Evolutionary conservation across 2,113 vertebrate genomes (phyloP), one percentile per base, ranked within the genome.

Genomic region (Pampusana beccarii): DNA sequence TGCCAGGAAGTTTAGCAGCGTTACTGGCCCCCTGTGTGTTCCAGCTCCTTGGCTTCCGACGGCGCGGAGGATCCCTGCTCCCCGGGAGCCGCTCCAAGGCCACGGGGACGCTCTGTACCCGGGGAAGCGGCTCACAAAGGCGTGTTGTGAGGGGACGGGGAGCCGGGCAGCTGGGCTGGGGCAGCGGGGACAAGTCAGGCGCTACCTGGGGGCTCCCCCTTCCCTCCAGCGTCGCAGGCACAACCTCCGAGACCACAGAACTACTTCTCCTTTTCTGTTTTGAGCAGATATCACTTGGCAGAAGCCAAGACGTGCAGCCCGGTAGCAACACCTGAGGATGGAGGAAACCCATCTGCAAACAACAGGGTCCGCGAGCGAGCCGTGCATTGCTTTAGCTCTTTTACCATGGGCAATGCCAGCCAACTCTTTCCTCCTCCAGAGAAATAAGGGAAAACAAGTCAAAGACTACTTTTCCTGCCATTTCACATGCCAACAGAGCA

Each of bases 21-120:
- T 77, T 88, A 26, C 86, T 82, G 84, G 94, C 62, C 73, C 85
- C 61, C 67, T 75, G 73, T 91, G 90, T 86, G 21, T 31, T 8
- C 11, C 56, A 94, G 78, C 58, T 73, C 92, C 84, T 80, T 56
- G 92, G 95, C 93, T 92, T n/a, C 6, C 1, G 65, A 60, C 58
- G 17, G 17, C 2, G 54, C 54, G 13, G 77, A 95, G 88, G 80
- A n/a, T 44, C 91, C 88, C 96, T 64, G 44, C 79, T 85, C 44
- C 90, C 87, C 4, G 73, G 97, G 97, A 83, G 93, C 34, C 2
- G 13, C 94, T 96, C 96, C 92, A 91, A 90, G 87, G 61, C 9
- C 56, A 25, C 56, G 36, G 79, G 91, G 72, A 70, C 94, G 78
- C 61, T 69, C n/a, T 78, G 96, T 86, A 9, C 91, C 75, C 16